Percentiles rank a stretch among this genome's conserved stretches.
phyloP scores from a whole-genome alignment of 2,797 vertebrate genomes.

The Lithobates pipiens region DNA sequence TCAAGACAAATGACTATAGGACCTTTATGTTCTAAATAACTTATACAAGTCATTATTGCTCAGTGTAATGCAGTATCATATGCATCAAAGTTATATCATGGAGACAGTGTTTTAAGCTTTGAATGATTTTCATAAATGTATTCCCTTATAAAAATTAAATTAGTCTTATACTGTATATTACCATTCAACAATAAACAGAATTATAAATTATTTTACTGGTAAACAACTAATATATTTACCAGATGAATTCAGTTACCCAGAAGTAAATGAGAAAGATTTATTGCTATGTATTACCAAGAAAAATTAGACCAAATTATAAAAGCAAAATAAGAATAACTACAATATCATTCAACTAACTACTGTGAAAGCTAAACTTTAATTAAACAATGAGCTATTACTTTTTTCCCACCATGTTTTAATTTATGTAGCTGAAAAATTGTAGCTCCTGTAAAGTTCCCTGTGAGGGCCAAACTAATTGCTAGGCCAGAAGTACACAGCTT shows the following conservation, averaged over 20 bases:
- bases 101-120: background rate
- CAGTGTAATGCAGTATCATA: background rate
- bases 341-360: background rate
- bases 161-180: background rate
- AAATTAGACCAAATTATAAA: conserved; percentile 2
- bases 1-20: background rate
- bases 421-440: background rate
- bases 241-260: background rate
- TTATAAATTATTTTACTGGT: conserved; percentile 5
- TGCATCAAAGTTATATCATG: background rate
- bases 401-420: background rate
- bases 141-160: background rate
- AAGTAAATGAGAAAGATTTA: conserved; percentile 8
- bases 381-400: background rate
- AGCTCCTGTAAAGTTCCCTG: no score
- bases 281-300: background rate
- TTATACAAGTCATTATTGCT: conserved; percentile 9
- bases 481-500: no score
- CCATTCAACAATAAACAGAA: background rate
- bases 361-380: conserved; percentile 4
- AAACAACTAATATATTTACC: background rate
- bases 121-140: background rate
- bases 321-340: background rate
- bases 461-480: no score
- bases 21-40: conserved; percentile 1